Percentiles rank a stretch among this genome's conserved stretches.
Conservation (phyloP, 2,113 vertebrate genomes). For the Brachypteracias leptosomus region DNA sequence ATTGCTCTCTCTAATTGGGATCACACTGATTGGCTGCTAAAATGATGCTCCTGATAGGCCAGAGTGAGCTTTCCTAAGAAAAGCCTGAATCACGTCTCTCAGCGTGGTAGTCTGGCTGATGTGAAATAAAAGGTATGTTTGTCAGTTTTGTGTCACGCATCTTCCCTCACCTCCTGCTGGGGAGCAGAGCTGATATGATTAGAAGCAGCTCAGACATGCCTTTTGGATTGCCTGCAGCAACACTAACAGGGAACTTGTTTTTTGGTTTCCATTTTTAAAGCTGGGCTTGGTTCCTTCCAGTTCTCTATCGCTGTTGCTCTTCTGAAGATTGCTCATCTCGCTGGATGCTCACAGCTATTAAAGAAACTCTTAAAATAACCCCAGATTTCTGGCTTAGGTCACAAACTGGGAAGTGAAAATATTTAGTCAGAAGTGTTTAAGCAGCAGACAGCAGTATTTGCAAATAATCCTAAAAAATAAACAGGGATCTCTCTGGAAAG, state of each 20-base stretch:
- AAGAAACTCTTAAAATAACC: conserved; percentile 11
- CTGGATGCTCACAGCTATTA: background rate
- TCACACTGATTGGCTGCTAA: background rate
- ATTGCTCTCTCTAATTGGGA: conserved; percentile 6
- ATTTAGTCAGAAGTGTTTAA: background rate
- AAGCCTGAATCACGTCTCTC: background rate
- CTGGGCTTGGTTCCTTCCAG: background rate
- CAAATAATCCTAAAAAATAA: conserved; percentile 5
- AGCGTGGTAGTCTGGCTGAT: conserved; percentile 35
- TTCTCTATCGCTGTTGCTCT: background rate
- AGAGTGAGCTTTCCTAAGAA: background rate
- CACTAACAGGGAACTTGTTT: conserved; percentile 29
- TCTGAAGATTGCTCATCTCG: background rate
- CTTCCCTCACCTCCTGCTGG: conserved; percentile 33
- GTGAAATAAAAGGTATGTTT: conserved; percentile 51
- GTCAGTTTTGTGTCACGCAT: conserved; percentile 43
- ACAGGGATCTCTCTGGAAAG: background rate
- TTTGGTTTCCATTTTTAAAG: conserved; percentile 30
- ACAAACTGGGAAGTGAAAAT: background rate
- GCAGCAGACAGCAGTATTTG: background rate
- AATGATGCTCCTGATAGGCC: background rate
- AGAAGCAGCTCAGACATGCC: conserved; percentile 47
- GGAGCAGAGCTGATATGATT: conserved; percentile 41
- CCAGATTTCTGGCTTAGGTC: background rate
- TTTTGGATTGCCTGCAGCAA: conserved; percentile 46